These are phyloP conservation scores for Epistrophella euchroma DNA, from an alignment of 2,888 invertebrate species.

Conservation along the genomic window DNA sequence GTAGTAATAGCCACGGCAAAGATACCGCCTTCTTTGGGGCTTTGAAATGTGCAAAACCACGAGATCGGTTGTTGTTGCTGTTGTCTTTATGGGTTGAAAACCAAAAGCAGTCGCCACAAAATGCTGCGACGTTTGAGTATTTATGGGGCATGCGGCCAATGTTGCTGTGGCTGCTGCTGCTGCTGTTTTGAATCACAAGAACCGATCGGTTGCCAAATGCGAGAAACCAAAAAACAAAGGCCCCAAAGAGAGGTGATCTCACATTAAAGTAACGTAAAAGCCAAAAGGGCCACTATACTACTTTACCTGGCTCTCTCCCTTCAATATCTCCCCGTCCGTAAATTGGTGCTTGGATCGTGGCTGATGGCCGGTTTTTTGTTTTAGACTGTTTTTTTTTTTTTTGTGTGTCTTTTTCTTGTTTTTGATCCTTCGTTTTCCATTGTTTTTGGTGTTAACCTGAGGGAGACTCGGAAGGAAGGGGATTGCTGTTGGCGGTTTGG, in stretches of 20 bases:
- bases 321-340: neutral
- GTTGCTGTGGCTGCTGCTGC: conserved; percentile 38
- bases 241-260: conserved; percentile 52
- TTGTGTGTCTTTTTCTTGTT: too few relatives aligned
- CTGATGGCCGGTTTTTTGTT: conserved; percentile 32
- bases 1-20: conserved; percentile 71
- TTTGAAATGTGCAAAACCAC: conserved; percentile 69
- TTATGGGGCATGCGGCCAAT: conserved; percentile 70
- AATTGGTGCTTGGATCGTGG: conserved; percentile 58
- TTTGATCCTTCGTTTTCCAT: conserved; percentile 62
- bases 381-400: conserved; percentile 13
- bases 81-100: conserved; percentile 29
- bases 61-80: conserved; percentile 46
- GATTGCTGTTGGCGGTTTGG: conserved; percentile 63
- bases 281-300: conserved; percentile 54
- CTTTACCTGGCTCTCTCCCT: conserved; percentile 13
- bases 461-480: conserved; percentile 24
- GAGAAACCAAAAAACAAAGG: conserved; percentile 51
- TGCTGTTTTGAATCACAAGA: conserved; percentile 53
- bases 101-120: conserved; percentile 68
- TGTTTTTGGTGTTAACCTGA: conserved; percentile 71
- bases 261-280: conserved; percentile 62
- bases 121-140: conserved; percentile 73
- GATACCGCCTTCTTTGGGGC: conserved; percentile 65
- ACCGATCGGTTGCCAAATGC: conserved; percentile 60